Evolutionary conservation across 2,797 vertebrate species (phyloP), one percentile per base, ranked within the genome.

Genomic region (Cryptoblepharus egeriae): DNA sequence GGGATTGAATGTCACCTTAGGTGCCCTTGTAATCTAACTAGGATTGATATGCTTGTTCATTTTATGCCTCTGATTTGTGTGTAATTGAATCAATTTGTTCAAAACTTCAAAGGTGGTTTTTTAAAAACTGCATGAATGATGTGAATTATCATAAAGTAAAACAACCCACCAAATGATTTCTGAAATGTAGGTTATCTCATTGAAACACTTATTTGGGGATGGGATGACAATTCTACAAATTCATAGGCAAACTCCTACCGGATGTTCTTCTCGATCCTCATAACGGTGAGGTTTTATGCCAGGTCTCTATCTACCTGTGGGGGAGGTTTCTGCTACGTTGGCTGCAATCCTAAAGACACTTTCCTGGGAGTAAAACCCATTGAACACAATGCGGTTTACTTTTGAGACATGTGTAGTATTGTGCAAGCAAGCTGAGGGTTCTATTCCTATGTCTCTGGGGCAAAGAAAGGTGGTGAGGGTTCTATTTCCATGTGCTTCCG

Each of bases 51-150:
- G 72, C 80, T 84, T 72, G 28, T 77, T 67, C 35, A 68, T 16
- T 52, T 76, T 32, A 45, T 30, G 15, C 28, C 52, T 26, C 64
- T 45, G 20, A 60, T 57, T 69, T 35, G n/a, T 72, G 8, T 10
- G 69, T 16, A 20, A 80, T 3, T 8, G 85, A 63, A 87, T 75
- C 3, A 0, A 28, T 5, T 3, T 61, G 79, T 82, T 72, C 83
- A 85, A 88, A 80, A 6, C 74, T 80, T 78, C 24, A 10, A 60
- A 39, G 32, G n/a, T n/a, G 24, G 35, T 11, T n/a, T 4, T 72
- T 73, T 22, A 60, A 12, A 61, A 12, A 61, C 39, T 55, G 20
- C 67, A 80, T 20, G 8, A 3, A 67, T 6, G 26, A 32, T 20
- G 6, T 10, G 60, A 55, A 2, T 28, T n/a, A 57, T 76, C 39